A percentile compares a stretch with the other conserved stretches of the same genome.
Evolutionary conservation across 2,888 invertebrate genomes (phyloP).

Genomic region (Cephonodes hylas): DNA sequence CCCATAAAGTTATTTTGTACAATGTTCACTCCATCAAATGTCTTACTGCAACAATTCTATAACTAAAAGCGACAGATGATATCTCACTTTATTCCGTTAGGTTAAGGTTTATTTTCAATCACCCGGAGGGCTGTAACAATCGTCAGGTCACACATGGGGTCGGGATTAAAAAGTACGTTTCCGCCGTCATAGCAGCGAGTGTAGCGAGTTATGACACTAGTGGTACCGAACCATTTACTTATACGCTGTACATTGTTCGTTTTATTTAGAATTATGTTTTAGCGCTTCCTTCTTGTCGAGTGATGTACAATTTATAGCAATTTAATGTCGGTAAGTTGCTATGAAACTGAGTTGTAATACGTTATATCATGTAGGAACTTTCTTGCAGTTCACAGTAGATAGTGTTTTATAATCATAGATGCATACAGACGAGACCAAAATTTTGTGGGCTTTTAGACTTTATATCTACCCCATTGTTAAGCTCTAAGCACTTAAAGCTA

Average conservation of each 20-base stretch:
- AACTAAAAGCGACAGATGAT: not conserved
- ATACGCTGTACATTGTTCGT: constrained; percentile 1
- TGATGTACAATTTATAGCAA: not conserved
- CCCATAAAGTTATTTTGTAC: not conserved
- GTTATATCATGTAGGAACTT: not conserved
- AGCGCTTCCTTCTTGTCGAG: not conserved
- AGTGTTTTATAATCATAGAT: too few relatives aligned
- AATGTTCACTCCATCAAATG: not conserved
- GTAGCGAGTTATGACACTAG: constrained; percentile 24
- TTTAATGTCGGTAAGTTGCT: not conserved
- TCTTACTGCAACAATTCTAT: not conserved
- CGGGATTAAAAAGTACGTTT: constrained; percentile 36
- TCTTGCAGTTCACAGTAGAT: too few relatives aligned
- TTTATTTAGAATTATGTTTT: not conserved
- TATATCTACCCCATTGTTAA: too few relatives aligned
- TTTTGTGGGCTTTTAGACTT: too few relatives aligned
- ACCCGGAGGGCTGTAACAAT: not conserved
- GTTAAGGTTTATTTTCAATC: constrained; percentile 12
- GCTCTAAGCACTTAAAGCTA: too few relatives aligned
- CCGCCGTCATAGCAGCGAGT: constrained; percentile 29
- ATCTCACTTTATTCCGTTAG: not conserved
- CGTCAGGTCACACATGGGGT: constrained; percentile 24
- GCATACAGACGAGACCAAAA: too few relatives aligned
- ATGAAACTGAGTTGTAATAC: not conserved
- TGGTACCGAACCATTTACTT: constrained; percentile 11